Base-by-base conservation (phyloP, 2,113 vertebrate genomes). In the Heterotilapia buettikoferi region DNA sequence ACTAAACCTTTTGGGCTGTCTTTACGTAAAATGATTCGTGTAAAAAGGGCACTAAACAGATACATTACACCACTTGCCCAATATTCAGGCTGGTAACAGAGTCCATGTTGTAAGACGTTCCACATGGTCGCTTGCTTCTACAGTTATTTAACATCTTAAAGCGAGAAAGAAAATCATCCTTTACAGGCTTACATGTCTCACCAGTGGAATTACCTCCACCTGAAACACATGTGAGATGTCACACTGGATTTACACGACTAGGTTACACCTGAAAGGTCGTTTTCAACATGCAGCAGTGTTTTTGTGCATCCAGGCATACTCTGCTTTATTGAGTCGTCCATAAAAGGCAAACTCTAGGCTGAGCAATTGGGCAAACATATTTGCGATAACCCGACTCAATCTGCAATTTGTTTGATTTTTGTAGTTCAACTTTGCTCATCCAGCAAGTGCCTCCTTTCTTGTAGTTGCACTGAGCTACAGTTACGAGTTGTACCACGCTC, bases 61-160 rank as follows among this genome's bases (percentile, higher is more conserved):
- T 7, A 76, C 14, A 0, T 47, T 29, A 29, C 24, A 12, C 24
- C 24, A 18, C 21, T 47, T 4, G 21, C 14, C 68, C 40, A 18
- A 73, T 24, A 0, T 73, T 73, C 38, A 73, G 68, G 21, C 4
- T 24, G 21, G 21, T 47, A 24, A 26, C 68, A 47, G 68, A 47
- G 43, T 47, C 68, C 43, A 5, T 7, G 16, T 19, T 31, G 16
- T 45, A 31, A 3, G 24, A 31, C 0, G 4, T 12, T 0, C 16
- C 24, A 0, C 43, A 0, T 5, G 43, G 24, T 50, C 4, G 2
- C 43, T 5, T 45, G 9, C 43, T 50, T 29, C 43, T 50, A 29
- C 9, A 78, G 24, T 50, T 78, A 31, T n/a, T 50, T 50, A 0
- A 29, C 43, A 78, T 50, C 71, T 31, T 50, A 50, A 78, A 29